Percentiles rank a stretch among this genome's conserved stretches.
Evolutionary conservation across 2,888 invertebrate genomes (phyloP).

Genomic region (Opisthograptis luteolata): DNA sequence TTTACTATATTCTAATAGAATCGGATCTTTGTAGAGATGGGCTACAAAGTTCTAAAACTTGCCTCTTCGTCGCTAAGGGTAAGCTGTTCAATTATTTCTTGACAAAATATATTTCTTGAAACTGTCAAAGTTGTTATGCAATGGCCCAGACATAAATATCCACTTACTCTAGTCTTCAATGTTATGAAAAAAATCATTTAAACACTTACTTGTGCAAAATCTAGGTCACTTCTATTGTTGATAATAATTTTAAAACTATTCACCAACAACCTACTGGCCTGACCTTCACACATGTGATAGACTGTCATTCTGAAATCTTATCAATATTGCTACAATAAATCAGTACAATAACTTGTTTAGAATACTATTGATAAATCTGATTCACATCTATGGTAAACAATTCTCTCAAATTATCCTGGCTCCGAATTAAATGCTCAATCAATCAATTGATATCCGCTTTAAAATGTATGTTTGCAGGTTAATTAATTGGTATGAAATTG

Average conservation of each 20-base stretch:
- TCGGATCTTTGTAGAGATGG: conserved; percentile 59
- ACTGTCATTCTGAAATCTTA: conserved; percentile 46
- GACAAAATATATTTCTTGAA: conserved; percentile 16
- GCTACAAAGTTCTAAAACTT: conserved; percentile 73
- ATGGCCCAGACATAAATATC: conserved; percentile 39
- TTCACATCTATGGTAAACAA: too few relatives aligned
- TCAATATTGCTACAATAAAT: conserved; percentile 27
- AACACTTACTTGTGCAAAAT: neutral
- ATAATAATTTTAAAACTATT: conserved; percentile 13
- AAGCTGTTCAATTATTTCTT: conserved; percentile 42
- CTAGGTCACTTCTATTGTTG: neutral
- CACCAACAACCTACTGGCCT: conserved; percentile 37
- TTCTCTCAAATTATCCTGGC: too few relatives aligned
- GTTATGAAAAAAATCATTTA: too few relatives aligned
- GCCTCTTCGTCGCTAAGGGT: conserved; percentile 73
- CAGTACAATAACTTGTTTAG: conserved; percentile 14
- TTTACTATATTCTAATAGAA: conserved; percentile 38
- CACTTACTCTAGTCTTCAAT: neutral
- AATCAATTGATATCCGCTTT: too few relatives aligned
- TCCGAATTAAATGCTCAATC: too few relatives aligned
- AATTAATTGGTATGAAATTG: too few relatives aligned
- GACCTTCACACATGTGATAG: conserved; percentile 79
- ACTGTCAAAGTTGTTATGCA: conserved; percentile 68
- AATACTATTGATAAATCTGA: too few relatives aligned
- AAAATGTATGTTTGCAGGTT: too few relatives aligned